Evolutionary conservation across 1,140 invertebrate genomes (phyloP), one percentile per base, ranked within the genome.

Genomic region (Leptinotarsa defecta): DNA sequence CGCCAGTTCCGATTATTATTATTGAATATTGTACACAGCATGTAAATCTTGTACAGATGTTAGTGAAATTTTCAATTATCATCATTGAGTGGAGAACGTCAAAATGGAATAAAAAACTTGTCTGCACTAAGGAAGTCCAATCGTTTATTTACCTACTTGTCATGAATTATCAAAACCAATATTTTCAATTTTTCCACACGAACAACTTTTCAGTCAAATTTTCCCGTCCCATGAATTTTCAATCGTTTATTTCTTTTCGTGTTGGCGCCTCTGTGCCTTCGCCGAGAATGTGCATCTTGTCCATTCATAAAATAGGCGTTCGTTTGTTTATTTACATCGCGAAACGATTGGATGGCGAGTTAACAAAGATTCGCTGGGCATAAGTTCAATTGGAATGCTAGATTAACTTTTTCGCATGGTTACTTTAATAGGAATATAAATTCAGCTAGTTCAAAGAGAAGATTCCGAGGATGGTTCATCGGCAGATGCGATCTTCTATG

Each of bases 291-390:
- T 43, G 67, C 67, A 24, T 68, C 67, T 27, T 68, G 67, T 27
- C 67, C 67, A 68, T 68, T 68, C 67, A 68, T 68, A 68, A 68
- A 68, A 68, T 68, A 68, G 27, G 34, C 67, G 24, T 68, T 68
- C 67, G 24, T 68, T 68, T 19, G 67, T 68, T 68, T 68, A 68
- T 68, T 68, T 68, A 68, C 19, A n/a, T 68, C 24, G n/a, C 15
- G 43, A 48, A 34, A 48, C 34, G 27, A 68, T 48, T 68, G 67
- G 24, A 48, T n/a, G 15, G n/a, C 24, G 24, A 48, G 52, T 57
- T 57, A 57, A 57, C 52, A 57, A 57, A 57, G 52, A 57, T 57
- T 57, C 52, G 52, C 52, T 15, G 52, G n/a, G 52, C 52, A 57
- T 57, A 57, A 57, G 52, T 57, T 57, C 52, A 57, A 57, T 57